A percentile compares a stretch with the other conserved stretches of the same genome.
Evolutionary conservation across 64 coral and sea anemone species (phyloP).

Genomic region (Porites australiensis): DNA sequence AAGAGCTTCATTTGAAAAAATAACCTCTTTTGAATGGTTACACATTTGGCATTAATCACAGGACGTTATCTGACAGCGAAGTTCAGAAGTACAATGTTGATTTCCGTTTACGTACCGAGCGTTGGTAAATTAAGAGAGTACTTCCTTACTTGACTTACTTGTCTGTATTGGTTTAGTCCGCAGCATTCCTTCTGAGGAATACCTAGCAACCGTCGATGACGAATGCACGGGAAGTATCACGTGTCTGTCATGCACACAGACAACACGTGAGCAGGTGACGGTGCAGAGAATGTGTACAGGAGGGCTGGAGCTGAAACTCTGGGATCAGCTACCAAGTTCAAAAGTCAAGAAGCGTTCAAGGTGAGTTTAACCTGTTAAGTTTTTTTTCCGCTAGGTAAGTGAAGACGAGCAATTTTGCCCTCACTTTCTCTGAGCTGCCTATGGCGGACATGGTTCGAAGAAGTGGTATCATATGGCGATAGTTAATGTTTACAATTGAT

Average conservation of each 20-base stretch:
- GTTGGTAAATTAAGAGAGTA: too few relatives aligned
- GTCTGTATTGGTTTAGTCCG: constrained; percentile 60
- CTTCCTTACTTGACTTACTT: too few relatives aligned
- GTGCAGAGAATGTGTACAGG: constrained; percentile 90
- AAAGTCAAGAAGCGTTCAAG: constrained; percentile 88
- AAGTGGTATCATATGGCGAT: too few relatives aligned
- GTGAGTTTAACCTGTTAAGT: background rate
- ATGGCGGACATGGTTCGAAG: too few relatives aligned
- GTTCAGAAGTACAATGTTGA: too few relatives aligned
- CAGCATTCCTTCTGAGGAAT: constrained; percentile 86
- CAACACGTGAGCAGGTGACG: constrained; percentile 55
- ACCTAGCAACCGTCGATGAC: constrained; percentile 94
- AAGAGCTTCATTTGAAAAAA: background rate
- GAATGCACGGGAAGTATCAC: constrained; percentile 87
- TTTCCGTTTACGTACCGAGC: too few relatives aligned
- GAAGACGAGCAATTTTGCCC: too few relatives aligned
- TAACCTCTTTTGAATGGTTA: background rate
- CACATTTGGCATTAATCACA: background rate
- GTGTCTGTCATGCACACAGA: constrained; percentile 81
- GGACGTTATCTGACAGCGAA: too few relatives aligned
- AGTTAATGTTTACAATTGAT: too few relatives aligned
- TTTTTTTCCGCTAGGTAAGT: too few relatives aligned
- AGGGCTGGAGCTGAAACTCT: constrained; percentile 92
- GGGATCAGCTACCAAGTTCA: constrained; percentile 78
- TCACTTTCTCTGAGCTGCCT: too few relatives aligned